phyloP scores from a whole-genome alignment of 1,140 invertebrate genomes.

The Ceratosolen fusciceps region DNA sequence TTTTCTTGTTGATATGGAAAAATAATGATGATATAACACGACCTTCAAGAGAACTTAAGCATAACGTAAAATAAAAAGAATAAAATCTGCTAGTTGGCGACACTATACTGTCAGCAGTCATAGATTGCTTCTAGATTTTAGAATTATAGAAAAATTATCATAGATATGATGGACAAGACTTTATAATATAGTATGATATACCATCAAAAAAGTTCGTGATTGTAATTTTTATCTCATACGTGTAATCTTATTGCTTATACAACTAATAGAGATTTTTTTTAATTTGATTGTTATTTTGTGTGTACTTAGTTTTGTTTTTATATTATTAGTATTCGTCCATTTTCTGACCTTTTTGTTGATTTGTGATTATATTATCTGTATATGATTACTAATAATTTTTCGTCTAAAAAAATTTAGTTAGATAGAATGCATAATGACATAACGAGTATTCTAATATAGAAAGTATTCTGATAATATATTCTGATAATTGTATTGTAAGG shows the following conservation, averaged over 20 bases:
- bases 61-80: constrained; percentile 15
- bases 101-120: constrained; percentile 37
- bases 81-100: constrained; percentile 31
- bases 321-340: neutral
- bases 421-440: neutral
- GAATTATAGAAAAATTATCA: constrained; percentile 3
- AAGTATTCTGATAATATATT: too few relatives aligned
- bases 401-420: neutral
- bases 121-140: constrained; percentile 17
- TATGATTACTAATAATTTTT: neutral
- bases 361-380: neutral
- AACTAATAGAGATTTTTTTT: neutral
- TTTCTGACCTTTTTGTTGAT: neutral
- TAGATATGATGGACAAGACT: neutral
- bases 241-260: neutral
- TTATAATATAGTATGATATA: neutral
- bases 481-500: constrained; percentile 1
- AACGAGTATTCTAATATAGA: neutral
- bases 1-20: too few relatives aligned
- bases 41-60: constrained; percentile 24
- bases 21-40: too few relatives aligned
- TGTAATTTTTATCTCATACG: neutral
- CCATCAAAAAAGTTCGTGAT: constrained; percentile 6
- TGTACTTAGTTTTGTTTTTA: neutral
- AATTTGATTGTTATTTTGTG: constrained; percentile 22